Evolutionary conservation across 2,113 vertebrate genomes (phyloP).

Genomic region (Tupaia chinensis): DNA sequence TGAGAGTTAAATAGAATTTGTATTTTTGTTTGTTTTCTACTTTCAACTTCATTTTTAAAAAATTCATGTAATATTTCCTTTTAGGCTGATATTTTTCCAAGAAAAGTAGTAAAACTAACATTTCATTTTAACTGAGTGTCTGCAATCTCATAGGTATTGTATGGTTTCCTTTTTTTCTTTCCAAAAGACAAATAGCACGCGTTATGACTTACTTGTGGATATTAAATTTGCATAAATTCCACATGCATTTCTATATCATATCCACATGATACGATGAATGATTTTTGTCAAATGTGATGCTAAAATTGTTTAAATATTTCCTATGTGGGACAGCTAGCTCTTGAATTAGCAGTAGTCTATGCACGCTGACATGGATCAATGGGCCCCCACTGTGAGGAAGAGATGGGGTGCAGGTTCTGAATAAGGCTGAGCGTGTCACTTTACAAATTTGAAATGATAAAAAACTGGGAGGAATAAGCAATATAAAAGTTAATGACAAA

Average conservation of each 20-base stretch:
- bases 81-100: not conserved
- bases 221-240: not conserved
- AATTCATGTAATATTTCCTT: not conserved
- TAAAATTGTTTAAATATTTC: slow-evolving; percentile 48
- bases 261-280: not conserved
- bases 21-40: not conserved
- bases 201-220: not conserved
- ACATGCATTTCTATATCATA: not conserved
- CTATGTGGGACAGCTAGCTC: not conserved
- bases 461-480: slow-evolving; percentile 53
- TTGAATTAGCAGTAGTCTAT: not conserved
- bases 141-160: not conserved
- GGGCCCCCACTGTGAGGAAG: not conserved
- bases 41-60: not conserved
- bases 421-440: not conserved
- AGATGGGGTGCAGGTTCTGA: not conserved
- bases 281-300: not conserved
- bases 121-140: not conserved
- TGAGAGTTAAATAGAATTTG: not conserved
- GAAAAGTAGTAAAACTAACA: not conserved
- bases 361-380: not conserved
- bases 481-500: slow-evolving; percentile 50
- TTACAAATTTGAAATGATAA: slow-evolving; percentile 59
- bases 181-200: not conserved
- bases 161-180: not conserved